Conservation (phyloP, 2,113 vertebrate genomes). For the Etheostoma cragini region DNA sequence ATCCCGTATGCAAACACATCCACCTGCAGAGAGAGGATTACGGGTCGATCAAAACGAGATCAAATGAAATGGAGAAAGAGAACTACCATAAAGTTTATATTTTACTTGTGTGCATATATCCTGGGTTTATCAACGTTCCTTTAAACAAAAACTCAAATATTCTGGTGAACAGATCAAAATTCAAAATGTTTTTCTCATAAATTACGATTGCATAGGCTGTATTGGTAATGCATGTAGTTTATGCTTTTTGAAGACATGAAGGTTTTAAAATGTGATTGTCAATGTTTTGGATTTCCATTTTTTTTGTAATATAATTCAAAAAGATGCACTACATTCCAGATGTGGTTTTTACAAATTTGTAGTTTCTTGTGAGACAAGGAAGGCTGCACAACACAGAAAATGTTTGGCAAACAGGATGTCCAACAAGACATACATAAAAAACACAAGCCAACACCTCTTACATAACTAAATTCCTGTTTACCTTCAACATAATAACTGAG, state of each 20-base stretch:
- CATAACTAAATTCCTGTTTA: conserved; percentile 25
- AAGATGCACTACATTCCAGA: not conserved
- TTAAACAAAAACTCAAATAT: not conserved
- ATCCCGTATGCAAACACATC: conserved; percentile 95
- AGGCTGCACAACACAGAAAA: not conserved
- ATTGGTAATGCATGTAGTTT: not conserved
- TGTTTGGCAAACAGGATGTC: not conserved
- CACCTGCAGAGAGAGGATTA: conserved; percentile 68
- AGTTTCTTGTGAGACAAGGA: not conserved
- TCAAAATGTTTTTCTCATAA: not conserved
- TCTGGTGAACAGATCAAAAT: not conserved
- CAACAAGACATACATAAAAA: conserved; percentile 8
- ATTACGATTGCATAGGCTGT: not conserved
- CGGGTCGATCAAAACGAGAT: not conserved
- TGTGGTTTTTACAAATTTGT: not conserved
- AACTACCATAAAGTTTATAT: not conserved
- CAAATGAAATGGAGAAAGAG: not conserved
- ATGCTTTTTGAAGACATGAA: not conserved
- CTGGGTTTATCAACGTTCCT: not conserved
- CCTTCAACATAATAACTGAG: conserved; percentile 1
- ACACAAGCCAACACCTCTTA: conserved; percentile 22
- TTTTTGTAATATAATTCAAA: not conserved
- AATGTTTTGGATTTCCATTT: not conserved
- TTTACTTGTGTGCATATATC: not conserved
- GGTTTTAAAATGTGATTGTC: not conserved